Conservation (phyloP, 2,113 vertebrate species). For the Xiphophorus hellerii region DNA sequence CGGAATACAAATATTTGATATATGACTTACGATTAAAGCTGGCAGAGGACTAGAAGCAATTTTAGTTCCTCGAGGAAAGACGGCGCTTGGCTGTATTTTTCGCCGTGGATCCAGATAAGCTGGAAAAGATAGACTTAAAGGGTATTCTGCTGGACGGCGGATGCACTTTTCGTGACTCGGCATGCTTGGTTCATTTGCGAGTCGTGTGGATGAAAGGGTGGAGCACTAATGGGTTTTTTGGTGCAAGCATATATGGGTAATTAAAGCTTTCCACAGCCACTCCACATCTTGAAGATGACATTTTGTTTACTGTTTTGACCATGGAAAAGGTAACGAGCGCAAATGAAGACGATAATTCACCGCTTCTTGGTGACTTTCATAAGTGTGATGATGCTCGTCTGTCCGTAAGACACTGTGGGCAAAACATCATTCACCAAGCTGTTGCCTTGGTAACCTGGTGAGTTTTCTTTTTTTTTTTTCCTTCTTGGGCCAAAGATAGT, state of each 20-base stretch:
- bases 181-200: constrained; percentile 16
- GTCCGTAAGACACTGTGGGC: constrained; percentile 7
- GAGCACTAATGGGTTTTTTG: constrained; percentile 10
- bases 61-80: constrained; percentile 18
- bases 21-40: constrained; percentile 25
- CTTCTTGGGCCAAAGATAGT: constrained; percentile 21
- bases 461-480: constrained; percentile 12
- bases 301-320: background rate
- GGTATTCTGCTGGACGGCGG: constrained; percentile 29
- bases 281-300: constrained; percentile 8
- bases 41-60: constrained; percentile 28
- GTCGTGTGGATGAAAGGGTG: constrained; percentile 14
- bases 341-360: constrained; percentile 1
- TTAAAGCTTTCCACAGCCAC: constrained; percentile 18
- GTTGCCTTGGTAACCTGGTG: constrained; percentile 48
- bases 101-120: constrained; percentile 27
- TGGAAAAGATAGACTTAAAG: constrained; percentile 4
- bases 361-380: constrained; percentile 16
- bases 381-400: constrained; percentile 19
- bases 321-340: background rate
- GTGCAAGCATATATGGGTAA: constrained; percentile 16
- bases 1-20: constrained; percentile 21
- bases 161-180: constrained; percentile 18
- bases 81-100: constrained; percentile 27
- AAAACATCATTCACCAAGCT: constrained; percentile 10